Percentiles rank a stretch among this genome's conserved stretches.
Conservation (phyloP, 2,888 invertebrate genomes). For the Drosophila nr. fundita region DNA sequence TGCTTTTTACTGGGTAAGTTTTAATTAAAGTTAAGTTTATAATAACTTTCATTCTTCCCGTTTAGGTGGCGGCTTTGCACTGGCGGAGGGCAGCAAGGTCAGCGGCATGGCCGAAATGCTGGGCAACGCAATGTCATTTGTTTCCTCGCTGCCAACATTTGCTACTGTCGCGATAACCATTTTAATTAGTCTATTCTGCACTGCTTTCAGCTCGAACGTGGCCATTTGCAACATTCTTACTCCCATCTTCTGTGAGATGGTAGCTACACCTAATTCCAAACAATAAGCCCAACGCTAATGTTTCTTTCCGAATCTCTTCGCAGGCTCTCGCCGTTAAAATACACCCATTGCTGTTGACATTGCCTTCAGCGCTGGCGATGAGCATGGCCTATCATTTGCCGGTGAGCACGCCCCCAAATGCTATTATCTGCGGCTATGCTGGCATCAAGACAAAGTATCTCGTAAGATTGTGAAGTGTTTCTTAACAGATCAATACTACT, state of each 20-base stretch:
- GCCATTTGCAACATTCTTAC: conserved; percentile 94
- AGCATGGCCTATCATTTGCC: conserved; percentile 96
- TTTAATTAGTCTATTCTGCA: conserved; percentile 89
- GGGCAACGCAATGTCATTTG: conserved; percentile 88
- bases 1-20: conserved; percentile 90
- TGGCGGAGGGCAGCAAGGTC: conserved; percentile 92
- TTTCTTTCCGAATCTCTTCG: background rate
- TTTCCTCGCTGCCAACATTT: conserved; percentile 87
- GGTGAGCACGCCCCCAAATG: conserved; percentile 97
- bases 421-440: conserved; percentile 93
- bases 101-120: conserved; percentile 91
- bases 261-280: conserved; percentile 33
- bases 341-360: conserved; percentile 94
- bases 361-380: conserved; percentile 93
- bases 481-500: background rate
- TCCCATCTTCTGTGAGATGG: conserved; percentile 92
- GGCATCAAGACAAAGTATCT: conserved; percentile 91
- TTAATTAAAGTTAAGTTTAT: background rate
- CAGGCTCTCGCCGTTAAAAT: conserved; percentile 89
- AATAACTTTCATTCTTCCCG: background rate
- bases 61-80: conserved; percentile 93
- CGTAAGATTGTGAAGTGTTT: conserved; percentile 84
- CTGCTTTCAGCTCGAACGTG: conserved; percentile 91
- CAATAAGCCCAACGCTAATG: background rate
- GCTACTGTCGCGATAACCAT: conserved; percentile 89